Base-by-base conservation (phyloP, 1,140 invertebrate species). In the Magallana angulata region DNA sequence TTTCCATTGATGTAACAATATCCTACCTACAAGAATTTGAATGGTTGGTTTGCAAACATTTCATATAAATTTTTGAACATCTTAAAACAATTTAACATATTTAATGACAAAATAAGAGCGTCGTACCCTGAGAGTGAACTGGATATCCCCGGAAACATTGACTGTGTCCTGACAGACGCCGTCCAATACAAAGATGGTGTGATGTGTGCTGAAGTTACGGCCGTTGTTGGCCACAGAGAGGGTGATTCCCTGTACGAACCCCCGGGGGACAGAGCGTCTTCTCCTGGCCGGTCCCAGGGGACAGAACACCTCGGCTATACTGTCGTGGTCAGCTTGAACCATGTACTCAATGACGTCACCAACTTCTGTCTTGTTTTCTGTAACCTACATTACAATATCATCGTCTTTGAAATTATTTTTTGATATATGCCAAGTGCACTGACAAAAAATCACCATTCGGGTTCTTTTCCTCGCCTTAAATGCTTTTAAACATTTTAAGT, bases 231-330 rank as follows among this genome's bases (percentile, higher is more conserved):
- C 16, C 12, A 84, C 58, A 11, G 82, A 84, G 3, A 84, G 18
- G 12, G n/a, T 24, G 24, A 58, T 57, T 16, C 82, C 82, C 36
- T 58, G 24, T 3, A 84, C 82, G 24, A 84, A 84, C 12, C 82
- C 57, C 24, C 59, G 16, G 57, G 7, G 18, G 36, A 60, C 24
- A 11, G 16, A 12, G 0, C 57, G 36, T 58, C 57, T 57, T 84
- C 16, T 59, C 57, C 82, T 57, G 2, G 57, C 18, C 11, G 12
- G 12, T 11, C 12, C 24, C 48, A 85, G 62, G 30, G 64, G 85
- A 59, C 85, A 57, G 30, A 76, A 64, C 9, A 85, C 48, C n/a
- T 85, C 85, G 7, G 85, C 56, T 85, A 76, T 57, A 76, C 62
- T 58, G 64, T 85, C 7, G 24, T 80, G 64, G 36, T 80, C 36